Conservation (phyloP, 2,888 invertebrate genomes). For the Drosophila paramelanica region DNA sequence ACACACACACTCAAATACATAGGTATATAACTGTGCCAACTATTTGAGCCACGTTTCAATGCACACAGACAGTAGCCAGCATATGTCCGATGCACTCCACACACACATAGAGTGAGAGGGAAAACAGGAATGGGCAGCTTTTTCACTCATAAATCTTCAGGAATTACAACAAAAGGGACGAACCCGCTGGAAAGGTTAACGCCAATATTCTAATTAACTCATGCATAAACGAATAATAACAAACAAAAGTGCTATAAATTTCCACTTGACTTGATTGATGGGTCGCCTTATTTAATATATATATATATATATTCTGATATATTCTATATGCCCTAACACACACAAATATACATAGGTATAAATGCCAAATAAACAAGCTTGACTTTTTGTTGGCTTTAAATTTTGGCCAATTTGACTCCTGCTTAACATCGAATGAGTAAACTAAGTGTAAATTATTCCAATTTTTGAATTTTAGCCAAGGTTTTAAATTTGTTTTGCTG, state of each 20-base stretch:
- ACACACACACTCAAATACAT: slow-evolving; percentile 1
- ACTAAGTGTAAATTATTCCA: not conserved
- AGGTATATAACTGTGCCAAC: slow-evolving; percentile 29
- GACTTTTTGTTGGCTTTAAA: slow-evolving; percentile 21
- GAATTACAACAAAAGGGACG: slow-evolving; percentile 67
- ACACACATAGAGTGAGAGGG: slow-evolving; percentile 1
- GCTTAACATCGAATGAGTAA: not conserved
- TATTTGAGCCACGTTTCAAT: slow-evolving; percentile 50
- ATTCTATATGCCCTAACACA: not conserved
- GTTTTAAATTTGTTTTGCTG: not conserved
- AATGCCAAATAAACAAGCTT: slow-evolving; percentile 13
- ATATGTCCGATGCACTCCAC: slow-evolving; percentile 39
- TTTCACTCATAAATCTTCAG: slow-evolving; percentile 64
- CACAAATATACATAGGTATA: not conserved
- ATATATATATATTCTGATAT: not conserved
- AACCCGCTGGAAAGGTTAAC: slow-evolving; percentile 62
- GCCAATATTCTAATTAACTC: slow-evolving; percentile 81
- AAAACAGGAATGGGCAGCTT: not conserved
- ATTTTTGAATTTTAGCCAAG: not conserved
- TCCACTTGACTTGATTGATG: slow-evolving; percentile 81
- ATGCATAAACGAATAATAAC: slow-evolving; percentile 82
- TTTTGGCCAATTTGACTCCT: slow-evolving; percentile 37
- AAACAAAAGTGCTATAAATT: slow-evolving; percentile 81
- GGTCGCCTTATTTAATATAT: slow-evolving; percentile 31
- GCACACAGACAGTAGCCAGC: slow-evolving; percentile 50